These are phyloP conservation scores for Sorex araneus DNA, from an alignment of 2,113 vertebrate genomes.

Conservation along the genomic window DNA sequence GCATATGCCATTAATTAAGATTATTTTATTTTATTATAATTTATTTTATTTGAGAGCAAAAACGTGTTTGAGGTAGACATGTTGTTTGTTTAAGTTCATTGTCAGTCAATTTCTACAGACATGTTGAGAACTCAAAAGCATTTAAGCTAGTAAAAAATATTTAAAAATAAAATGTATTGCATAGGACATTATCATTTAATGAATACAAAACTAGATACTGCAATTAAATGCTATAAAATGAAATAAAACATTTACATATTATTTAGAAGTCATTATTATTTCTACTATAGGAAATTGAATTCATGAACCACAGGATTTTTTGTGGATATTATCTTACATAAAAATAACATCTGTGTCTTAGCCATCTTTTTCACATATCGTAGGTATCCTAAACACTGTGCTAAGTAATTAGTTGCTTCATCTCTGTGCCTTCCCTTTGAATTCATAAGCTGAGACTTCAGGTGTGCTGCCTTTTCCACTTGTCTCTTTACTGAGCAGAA, in stretches of 20 bases:
- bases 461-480: background rate
- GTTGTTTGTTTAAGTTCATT: too few relatives aligned
- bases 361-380: too few relatives aligned
- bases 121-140: too few relatives aligned
- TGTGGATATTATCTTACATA: background rate
- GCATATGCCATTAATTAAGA: too few relatives aligned
- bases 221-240: background rate
- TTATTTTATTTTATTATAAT: too few relatives aligned
- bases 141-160: too few relatives aligned
- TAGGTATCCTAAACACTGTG: background rate
- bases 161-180: too few relatives aligned
- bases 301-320: background rate
- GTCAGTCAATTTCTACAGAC: too few relatives aligned
- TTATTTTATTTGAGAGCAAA: too few relatives aligned
- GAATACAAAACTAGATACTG: too few relatives aligned
- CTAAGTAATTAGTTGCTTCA: background rate
- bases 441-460: background rate
- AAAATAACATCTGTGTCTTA: background rate
- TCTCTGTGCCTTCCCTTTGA: background rate
- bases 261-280: conserved; percentile 33
- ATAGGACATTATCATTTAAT: too few relatives aligned
- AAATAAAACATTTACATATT: background rate
- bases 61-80: too few relatives aligned
- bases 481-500: background rate
- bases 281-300: background rate